Base-by-base conservation (phyloP, 2,888 invertebrate species). In the Belgica antarctica region DNA sequence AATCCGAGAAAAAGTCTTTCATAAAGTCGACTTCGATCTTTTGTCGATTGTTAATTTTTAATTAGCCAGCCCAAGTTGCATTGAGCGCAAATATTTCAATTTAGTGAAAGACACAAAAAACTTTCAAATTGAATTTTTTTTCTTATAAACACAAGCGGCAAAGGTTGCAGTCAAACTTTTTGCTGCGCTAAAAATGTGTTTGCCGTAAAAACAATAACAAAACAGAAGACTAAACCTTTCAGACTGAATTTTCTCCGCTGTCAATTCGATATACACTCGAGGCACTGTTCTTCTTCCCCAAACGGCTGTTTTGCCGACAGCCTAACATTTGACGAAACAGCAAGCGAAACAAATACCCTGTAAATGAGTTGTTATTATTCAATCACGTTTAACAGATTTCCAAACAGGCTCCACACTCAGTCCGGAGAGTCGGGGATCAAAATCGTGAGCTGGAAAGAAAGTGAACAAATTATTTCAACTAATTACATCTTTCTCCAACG, bases 311-410 rank as follows among this genome's bases (percentile, higher is more conserved):
- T 46, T 12, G 46, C 46, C 15, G 4, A 7, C 46, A 46, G 4
- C 7, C 3, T n/a, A 4, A 3, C 17, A 4, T 46, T 15, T n/a
- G 4, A 46, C 46, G 15, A 15, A 46, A 7, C 12, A 7, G 46
- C 12, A 12, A 7, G 8, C 12, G 46, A 46, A 46, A 12, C 17
- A 46, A 46, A 15, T 5, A 4, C 10, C 19, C 57, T 5, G 19
- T 17, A 57, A 57, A 57, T 10, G 57, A 57, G 57, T 57, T 57
- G 57, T 57, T 10, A 57, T 57, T 57, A 57, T 57, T 57, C 57
- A 57, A 57, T 57, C 57, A 57, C 57, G 57, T 22, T 57, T 57
- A 24, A 57, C 24, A 15, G 19, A 5, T 19, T 24, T 57, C 15
- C 46, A 31, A 31, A 31, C 12, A 31, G 12, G 34, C 12, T 8